Conservation (phyloP, 2,797 vertebrate species). For the Peromyscus nudipes region DNA sequence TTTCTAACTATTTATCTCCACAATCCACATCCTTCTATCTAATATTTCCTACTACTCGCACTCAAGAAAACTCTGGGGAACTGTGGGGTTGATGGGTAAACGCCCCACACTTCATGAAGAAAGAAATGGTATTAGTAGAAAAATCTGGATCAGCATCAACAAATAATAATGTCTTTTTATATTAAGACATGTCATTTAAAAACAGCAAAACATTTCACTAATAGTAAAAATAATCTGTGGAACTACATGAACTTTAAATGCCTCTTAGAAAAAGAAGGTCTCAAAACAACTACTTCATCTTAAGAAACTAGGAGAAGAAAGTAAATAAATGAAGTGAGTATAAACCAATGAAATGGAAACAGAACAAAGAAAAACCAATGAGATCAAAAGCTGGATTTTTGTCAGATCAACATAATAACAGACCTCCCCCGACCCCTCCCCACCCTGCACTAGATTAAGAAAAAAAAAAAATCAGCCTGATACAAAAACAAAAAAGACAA, state of each 20-base stretch:
- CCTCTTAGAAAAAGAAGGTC: background rate
- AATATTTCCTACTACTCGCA: no score
- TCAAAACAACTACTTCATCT: slow-evolving; percentile 29
- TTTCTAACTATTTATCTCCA: no score
- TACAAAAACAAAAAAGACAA: background rate
- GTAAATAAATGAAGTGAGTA: background rate
- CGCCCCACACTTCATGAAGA: background rate
- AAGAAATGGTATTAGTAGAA: background rate
- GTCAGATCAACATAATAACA: background rate
- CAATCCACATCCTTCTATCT: no score
- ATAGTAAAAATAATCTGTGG: background rate
- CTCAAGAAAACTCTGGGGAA: no score
- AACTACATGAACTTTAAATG: background rate
- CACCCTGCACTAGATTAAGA: background rate
- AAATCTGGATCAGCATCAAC: background rate
- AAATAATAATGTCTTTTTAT: background rate
- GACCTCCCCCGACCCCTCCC: no score
- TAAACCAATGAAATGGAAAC: background rate
- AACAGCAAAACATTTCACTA: background rate
- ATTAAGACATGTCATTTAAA: background rate
- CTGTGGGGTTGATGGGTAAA: no score
- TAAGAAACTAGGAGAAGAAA: background rate
- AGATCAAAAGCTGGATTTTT: background rate
- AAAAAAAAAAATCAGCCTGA: background rate
- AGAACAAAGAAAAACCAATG: background rate